Percentiles rank a stretch among this genome's conserved stretches.
These are phyloP conservation scores for Triplophysa dalaica DNA, from an alignment of 2,113 vertebrate species.

Conservation along the genomic window DNA sequence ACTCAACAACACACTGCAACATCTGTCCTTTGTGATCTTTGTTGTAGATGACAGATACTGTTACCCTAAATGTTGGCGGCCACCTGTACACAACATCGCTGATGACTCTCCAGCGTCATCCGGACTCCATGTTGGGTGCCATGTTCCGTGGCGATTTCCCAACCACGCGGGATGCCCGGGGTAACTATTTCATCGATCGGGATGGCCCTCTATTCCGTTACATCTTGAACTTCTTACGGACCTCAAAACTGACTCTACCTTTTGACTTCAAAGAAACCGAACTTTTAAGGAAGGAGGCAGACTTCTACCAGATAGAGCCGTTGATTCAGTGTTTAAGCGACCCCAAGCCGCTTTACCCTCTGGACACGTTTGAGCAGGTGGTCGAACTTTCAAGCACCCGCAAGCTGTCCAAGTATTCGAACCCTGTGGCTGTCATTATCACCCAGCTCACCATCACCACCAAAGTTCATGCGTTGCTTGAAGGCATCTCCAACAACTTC, in stretches of 20 bases:
- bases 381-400: constrained; percentile 86
- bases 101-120: constrained; percentile 82
- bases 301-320: constrained; percentile 88
- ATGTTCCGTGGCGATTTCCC: constrained; percentile 88
- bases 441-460: constrained; percentile 86
- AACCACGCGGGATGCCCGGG: constrained; percentile 82
- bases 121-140: constrained; percentile 86
- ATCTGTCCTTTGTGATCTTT: not conserved
- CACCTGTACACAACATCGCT: constrained; percentile 87
- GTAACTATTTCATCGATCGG: constrained; percentile 87
- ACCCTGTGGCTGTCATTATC: constrained; percentile 85
- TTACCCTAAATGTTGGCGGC: constrained; percentile 87
- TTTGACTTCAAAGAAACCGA: constrained; percentile 87
- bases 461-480: constrained; percentile 81
- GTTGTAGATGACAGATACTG: constrained; percentile 82
- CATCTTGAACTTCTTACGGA: constrained; percentile 85
- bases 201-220: constrained; percentile 87
- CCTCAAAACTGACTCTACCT: constrained; percentile 83
- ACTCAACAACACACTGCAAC: not conserved
- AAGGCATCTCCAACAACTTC: constrained; percentile 85
- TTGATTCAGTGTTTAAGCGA: constrained; percentile 85
- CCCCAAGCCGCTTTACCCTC: constrained; percentile 81
- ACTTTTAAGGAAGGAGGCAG: constrained; percentile 83
- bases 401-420: constrained; percentile 88
- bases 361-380: constrained; percentile 87